Evolutionary conservation across 2,888 invertebrate genomes (phyloP), one percentile per base, ranked within the genome.

Genomic region (Lobophora halterata): DNA sequence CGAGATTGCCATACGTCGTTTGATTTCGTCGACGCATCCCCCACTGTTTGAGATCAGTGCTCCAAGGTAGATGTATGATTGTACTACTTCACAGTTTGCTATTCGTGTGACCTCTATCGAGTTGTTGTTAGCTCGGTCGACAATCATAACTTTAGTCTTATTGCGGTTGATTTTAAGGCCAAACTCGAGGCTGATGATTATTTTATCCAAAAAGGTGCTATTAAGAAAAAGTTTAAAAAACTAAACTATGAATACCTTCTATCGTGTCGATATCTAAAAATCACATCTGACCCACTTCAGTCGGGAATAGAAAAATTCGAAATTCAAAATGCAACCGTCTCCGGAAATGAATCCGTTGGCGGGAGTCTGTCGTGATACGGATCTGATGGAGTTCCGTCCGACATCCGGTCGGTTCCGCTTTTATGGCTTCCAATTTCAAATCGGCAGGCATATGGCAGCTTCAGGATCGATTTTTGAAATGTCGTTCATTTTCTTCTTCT

Each of bases 321-420:
- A 79, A 80, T 79, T 79, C 79, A 78, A 79, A 80, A 81, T 79
- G 79, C 81, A 79, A 72, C 79, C 64, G 68, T 71, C 70, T 61
- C 70, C 81, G 83, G 85, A 85, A 85, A 85, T 85, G 83, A 85
- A 85, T 79, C 74, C 79, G 76, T 71, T 74, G 71, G 79, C 76
- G 74, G 72, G 67, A 78, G 74, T 74, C 78, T 74, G 72, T 71
- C 68, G 65, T 76, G 85, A 85, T 85, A 85, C 67, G 66, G 83
- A 85, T 85, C 85, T 81, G 82, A 81, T 83, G 76, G 79, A 79
- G 77, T 68, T 59, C 66, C 70, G 74, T 74, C 73, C 71, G 73
- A 78, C 80, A 72, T 82, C 82, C 83, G 81, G 78, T 65, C 65
- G 72, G 73, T 77, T 79, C 74, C 77, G 80, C 78, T 70, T 83